Base-by-base conservation (phyloP, 2,888 invertebrate species). In the Thumatha senex region DNA sequence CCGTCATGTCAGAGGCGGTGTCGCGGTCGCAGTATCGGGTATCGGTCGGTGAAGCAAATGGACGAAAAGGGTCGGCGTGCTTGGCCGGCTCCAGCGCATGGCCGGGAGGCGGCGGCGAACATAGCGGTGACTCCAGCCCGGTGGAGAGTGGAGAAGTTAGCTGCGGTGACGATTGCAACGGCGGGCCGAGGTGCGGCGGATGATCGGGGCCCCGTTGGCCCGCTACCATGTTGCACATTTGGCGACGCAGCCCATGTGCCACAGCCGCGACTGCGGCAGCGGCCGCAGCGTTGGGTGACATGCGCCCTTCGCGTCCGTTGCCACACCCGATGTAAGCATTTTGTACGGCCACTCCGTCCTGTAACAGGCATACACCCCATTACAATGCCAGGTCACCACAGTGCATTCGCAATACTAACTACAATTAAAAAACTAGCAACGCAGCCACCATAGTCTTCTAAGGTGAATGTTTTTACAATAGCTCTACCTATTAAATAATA, bases 261-360 rank as follows among this genome's bases (percentile, higher is more conserved):
- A 97, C 96, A 13, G 96, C 96, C 10, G 96, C 96, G 36, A 96
- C 96, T 34, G 97, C 97, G 33, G 96, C 96, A 45, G 96, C 96
- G 40, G 95, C 95, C 13, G 96, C 96, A 10, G 95, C 95, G 78
- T 92, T 93, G 70, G 85, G 93, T 48, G 92, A 93, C 80, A 91
- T 87, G 54, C 88, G 89, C 11, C 92, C 92, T 40, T 92, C 92
- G 63, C 92, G 87, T 13, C 93, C 93, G 79, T 93, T 93, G 60
- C 92, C 91, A 71, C 92, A 92, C 1, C 86, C 82, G 63, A 92
- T 92, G 82, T 94, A 94, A 64, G 92, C 92, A 67, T 93, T 82
- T 61, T 72, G 83, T 59, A 93, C 87, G 55, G 81, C 85, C 69
- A 93, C 92, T 45, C 93, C 93, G 69, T 95, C 95, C 94, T 95